Evolutionary conservation across 2,113 vertebrate genomes (phyloP), one percentile per base, ranked within the genome.

Genomic region (Campylomormyrus tamandua): DNA sequence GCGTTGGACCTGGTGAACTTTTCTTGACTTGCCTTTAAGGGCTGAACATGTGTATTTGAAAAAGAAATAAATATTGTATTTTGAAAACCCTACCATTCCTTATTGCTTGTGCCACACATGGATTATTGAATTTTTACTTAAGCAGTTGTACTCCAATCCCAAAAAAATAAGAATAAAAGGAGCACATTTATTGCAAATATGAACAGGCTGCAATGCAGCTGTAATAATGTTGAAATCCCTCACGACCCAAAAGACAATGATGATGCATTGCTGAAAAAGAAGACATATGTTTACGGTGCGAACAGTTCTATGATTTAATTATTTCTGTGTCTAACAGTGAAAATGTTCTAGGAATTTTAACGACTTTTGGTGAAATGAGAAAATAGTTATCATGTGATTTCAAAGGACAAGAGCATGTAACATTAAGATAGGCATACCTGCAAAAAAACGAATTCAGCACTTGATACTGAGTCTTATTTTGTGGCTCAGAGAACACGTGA

Each of bases 401-500:
- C 45, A 49, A 86, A 50, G 49, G 6, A 27, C 35, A 50, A 15
- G 21, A 86, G 9, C 46, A n/a, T n/a, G 21, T 9, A 24, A 84
- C 74, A 19, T 17, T 35, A 19, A 19, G 94, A 95, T 95, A 92
- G 94, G 94, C 95, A 95, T 94, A n/a, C 11, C 42, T n/a, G 24
- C 10, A 92, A 92, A 94, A 92, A 94, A 93, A 5, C 92, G 92
- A 90, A 91, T 93, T 91, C 92, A 91, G 90, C 91, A 92, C 91
- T 93, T 95, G 42, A n/a, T 31, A 27, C 42, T 85, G 83, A 48
- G 11, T n/a, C n/a, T 11, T 27, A 86, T 21, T 85, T 7, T n/a
- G 19, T 95, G 95, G 95, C 95, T 96, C 93, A 95, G 93, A 11
- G 62, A 70, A 13, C 62, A 31, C 93, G 90, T 93, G 92, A 95